phyloP scores from a whole-genome alignment of 2,113 vertebrate species.

The Calidris pygmaea region DNA sequence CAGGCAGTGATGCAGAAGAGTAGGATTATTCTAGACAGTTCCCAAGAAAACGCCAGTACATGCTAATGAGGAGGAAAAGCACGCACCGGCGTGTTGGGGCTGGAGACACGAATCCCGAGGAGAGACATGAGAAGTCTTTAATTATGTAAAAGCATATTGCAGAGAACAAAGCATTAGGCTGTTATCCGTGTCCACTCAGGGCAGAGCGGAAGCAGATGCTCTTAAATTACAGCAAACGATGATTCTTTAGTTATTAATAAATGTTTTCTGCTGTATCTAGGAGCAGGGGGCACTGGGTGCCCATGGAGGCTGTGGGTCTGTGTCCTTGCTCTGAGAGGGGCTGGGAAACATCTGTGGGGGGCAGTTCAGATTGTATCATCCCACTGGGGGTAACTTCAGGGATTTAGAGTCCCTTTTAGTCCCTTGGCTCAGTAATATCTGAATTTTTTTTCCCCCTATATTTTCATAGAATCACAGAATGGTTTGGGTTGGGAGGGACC shows the following conservation, averaged over 20 bases:
- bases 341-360: neutral
- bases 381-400: neutral
- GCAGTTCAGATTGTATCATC: accelerated
- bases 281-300: neutral
- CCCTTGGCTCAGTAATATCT: neutral
- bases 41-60: neutral
- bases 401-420: neutral
- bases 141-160: neutral
- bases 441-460: neutral
- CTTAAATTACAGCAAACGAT: neutral
- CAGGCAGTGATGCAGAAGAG: neutral
- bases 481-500: neutral
- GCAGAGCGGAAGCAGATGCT: accelerated
- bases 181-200: neutral
- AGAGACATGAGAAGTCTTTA: neutral
- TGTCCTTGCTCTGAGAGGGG: no score
- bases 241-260: neutral
- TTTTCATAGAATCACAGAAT: neutral
- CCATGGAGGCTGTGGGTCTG: neutral
- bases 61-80: neutral
- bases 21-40: neutral
- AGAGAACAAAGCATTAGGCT: neutral
- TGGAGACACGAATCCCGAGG: neutral
- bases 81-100: neutral
- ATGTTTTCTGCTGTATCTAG: neutral